These are phyloP conservation scores for Nezara viridula DNA, from an alignment of 2,888 invertebrate species.

Conservation along the genomic window DNA sequence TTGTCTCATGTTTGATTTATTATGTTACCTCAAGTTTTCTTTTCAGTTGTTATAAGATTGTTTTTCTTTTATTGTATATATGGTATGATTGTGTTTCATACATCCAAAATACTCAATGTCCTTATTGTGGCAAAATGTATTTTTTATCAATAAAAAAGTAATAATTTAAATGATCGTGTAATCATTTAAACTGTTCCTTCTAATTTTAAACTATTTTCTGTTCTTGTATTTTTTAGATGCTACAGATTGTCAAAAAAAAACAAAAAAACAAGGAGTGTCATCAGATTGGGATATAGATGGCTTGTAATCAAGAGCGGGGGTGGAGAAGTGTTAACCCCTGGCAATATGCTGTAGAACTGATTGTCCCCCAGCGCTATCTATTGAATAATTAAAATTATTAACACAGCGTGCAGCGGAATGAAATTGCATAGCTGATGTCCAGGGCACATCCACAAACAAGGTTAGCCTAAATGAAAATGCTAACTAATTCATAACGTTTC, in stretches of 20 bases:
- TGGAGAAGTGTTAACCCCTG: not conserved
- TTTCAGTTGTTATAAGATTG: too few species aligned
- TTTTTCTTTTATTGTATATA: too few species aligned
- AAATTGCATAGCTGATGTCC: slow-evolving; percentile 13
- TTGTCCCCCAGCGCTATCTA: not conserved
- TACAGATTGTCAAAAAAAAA: not conserved
- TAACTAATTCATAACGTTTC: not conserved
- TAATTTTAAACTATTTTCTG: too few species aligned
- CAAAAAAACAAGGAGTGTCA: not conserved
- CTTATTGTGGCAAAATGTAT: too few species aligned
- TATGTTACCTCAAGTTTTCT: too few species aligned
- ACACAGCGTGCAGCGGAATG: not conserved
- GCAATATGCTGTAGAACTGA: not conserved
- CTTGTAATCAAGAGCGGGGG: not conserved
- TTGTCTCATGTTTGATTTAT: too few species aligned
- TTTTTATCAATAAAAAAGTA: too few species aligned
- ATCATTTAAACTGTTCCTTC: too few species aligned
- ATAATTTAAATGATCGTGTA: too few species aligned
- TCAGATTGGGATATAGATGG: not conserved
- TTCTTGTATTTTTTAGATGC: too few species aligned
- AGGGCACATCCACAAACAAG: not conserved
- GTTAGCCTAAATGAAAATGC: not conserved
- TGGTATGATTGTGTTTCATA: too few species aligned
- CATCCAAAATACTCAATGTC: too few species aligned
- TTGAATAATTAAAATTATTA: slow-evolving; percentile 27